Percentiles rank a stretch among this genome's conserved stretches.
Evolutionary conservation across 2,113 vertebrate genomes (phyloP).

Genomic region (Pterocles orientalis): DNA sequence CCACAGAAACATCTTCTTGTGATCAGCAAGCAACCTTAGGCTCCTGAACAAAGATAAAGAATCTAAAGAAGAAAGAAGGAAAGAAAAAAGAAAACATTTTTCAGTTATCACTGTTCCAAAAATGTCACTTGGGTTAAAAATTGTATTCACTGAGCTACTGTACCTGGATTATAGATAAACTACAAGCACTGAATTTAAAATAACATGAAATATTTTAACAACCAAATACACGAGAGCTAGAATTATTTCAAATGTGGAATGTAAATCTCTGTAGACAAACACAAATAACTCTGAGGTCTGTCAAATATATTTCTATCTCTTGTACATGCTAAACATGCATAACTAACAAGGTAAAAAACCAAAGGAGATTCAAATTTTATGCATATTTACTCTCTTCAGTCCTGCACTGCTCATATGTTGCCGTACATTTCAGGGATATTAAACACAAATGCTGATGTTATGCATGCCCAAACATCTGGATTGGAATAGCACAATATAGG

Average conservation of each 20-base stretch:
- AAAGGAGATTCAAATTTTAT: conserved; percentile 38
- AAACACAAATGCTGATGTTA: conserved; percentile 9
- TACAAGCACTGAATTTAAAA: conserved; percentile 28
- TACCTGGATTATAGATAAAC: conserved; percentile 42
- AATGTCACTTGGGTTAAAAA: conserved; percentile 46
- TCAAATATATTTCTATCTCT: conserved; percentile 5
- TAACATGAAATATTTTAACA: conserved; percentile 11
- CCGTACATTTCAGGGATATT: conserved; percentile 19
- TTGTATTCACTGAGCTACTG: conserved; percentile 30
- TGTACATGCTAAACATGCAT: conserved; percentile 7
- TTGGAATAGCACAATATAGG: not conserved
- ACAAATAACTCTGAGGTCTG: conserved; percentile 22
- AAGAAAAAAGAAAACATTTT: conserved; percentile 66
- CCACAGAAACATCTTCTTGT: conserved; percentile 98
- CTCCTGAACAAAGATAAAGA: conserved; percentile 80
- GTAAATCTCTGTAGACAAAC: conserved; percentile 4
- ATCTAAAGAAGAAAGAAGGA: conserved; percentile 80
- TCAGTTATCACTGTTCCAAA: conserved; percentile 68
- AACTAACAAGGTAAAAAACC: conserved; percentile 35
- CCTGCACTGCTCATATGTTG: not conserved
- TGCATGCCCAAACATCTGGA: not conserved
- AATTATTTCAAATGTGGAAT: conserved; percentile 3
- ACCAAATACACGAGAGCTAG: not conserved
- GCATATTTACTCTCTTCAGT: conserved; percentile 23
- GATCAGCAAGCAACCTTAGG: conserved; percentile 85